A percentile compares a stretch with the other conserved stretches of the same genome.
These are phyloP conservation scores for Ectemnius cavifrons DNA, from an alignment of 2,888 invertebrate species.

Conservation along the genomic window DNA sequence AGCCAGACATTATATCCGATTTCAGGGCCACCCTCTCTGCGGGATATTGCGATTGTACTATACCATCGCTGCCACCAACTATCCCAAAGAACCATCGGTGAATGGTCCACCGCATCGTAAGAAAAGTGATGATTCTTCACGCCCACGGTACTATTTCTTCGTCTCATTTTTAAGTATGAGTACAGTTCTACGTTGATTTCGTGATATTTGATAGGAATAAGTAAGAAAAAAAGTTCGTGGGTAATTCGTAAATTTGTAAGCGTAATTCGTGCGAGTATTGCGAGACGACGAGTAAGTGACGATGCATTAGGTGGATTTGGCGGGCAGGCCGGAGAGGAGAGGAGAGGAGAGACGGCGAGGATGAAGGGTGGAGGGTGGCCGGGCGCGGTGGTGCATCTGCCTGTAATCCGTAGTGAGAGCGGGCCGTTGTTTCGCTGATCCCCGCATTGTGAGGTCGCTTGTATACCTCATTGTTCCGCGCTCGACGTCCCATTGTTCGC, in stretches of 20 bases:
- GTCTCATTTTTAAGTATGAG: no score
- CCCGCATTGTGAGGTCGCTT: constrained; percentile 71
- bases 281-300: no score
- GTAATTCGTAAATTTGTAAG: no score
- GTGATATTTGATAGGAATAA: no score
- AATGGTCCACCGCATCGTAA: neutral
- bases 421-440: constrained; percentile 74
- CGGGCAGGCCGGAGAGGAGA: constrained; percentile 13
- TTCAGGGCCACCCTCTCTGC: constrained; percentile 57
- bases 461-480: constrained; percentile 72
- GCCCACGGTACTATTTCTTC: no score
- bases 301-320: constrained; percentile 10
- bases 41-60: constrained; percentile 27
- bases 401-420: constrained; percentile 74
- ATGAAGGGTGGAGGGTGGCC: constrained; percentile 24
- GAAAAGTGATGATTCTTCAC: neutral
- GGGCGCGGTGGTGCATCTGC: constrained; percentile 69
- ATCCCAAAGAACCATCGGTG: constrained; percentile 36
- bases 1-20: constrained; percentile 59
- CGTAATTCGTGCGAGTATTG: no score
- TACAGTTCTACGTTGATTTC: no score
- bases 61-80: constrained; percentile 34
- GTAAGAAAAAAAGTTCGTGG: no score
- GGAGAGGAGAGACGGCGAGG: constrained; percentile 1
- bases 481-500: constrained; percentile 67